Evolutionary conservation across 2,797 vertebrate species (phyloP).

Genomic region (Molossus alvarezi): DNA sequence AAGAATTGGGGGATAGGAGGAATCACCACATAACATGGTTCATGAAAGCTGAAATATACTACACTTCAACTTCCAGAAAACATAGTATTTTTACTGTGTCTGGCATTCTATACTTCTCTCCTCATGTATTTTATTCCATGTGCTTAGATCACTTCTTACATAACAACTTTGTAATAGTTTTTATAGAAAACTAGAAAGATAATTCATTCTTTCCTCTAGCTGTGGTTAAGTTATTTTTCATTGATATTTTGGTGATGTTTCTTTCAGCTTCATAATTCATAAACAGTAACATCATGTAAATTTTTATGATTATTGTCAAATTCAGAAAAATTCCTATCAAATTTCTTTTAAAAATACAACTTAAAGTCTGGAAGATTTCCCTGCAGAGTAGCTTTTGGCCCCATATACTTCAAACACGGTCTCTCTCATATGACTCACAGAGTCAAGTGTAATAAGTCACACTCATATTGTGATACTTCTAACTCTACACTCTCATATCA

Average conservation of each 20-base stretch:
- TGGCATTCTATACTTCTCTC: neutral
- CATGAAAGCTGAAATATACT: slow-evolving; percentile 17
- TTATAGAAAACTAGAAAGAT: neutral
- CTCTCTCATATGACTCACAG: neutral
- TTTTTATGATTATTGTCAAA: slow-evolving; percentile 27
- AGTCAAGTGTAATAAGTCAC: neutral
- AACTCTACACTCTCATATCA: neutral
- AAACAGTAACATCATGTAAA: neutral
- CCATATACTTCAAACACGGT: neutral
- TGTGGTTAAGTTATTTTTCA: slow-evolving; percentile 3
- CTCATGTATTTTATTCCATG: neutral
- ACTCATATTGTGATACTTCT: neutral
- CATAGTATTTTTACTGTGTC: neutral
- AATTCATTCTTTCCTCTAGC: slow-evolving; percentile 4
- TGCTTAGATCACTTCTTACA: neutral
- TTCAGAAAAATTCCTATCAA: slow-evolving; percentile 38
- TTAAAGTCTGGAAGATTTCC: neutral
- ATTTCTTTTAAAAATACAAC: neutral
- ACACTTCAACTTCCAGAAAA: neutral
- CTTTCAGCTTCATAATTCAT: neutral
- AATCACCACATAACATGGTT: neutral
- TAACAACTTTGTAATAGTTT: neutral
- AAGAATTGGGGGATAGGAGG: neutral
- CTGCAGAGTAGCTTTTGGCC: neutral
- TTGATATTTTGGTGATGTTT: neutral